Evolutionary conservation across 2,113 vertebrate genomes (phyloP).

Genomic region (Cichladusa arquata): DNA sequence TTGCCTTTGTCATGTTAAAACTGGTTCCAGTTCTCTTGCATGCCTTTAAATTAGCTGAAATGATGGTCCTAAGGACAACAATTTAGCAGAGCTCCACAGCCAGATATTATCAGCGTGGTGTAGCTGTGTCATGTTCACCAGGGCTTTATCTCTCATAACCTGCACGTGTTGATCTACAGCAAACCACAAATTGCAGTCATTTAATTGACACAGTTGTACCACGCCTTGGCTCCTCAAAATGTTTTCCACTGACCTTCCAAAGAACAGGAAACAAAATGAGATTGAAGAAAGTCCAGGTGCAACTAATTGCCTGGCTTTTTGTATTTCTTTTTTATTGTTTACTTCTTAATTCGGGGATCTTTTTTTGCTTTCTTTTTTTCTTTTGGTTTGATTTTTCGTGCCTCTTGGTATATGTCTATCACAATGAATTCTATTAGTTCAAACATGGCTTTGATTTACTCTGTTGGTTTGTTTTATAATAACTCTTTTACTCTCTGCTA

Average conservation of each 20-base stretch:
- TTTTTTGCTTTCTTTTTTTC: background rate
- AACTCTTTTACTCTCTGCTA: background rate
- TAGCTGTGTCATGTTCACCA: background rate
- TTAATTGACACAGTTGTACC: background rate
- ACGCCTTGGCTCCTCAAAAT: background rate
- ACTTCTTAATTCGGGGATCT: fast-evolving
- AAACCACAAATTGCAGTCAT: background rate
- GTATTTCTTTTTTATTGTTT: fast-evolving
- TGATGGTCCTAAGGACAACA: background rate
- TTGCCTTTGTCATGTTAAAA: conserved; percentile 13
- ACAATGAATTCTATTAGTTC: background rate
- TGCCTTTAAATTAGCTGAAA: conserved; percentile 19
- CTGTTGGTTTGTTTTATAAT: background rate
- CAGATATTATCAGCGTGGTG: background rate
- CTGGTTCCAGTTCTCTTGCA: background rate
- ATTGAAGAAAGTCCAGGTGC: background rate
- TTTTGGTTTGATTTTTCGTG: background rate
- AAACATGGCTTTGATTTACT: background rate
- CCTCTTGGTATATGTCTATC: fast-evolving
- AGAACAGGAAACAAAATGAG: background rate
- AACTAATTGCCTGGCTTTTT: background rate
- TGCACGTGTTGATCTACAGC: background rate
- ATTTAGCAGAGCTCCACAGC: background rate
- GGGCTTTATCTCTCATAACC: background rate
- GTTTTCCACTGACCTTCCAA: background rate